Evolutionary conservation across 2,797 vertebrate species (phyloP).

Genomic region (Hippocampus kuda): DNA sequence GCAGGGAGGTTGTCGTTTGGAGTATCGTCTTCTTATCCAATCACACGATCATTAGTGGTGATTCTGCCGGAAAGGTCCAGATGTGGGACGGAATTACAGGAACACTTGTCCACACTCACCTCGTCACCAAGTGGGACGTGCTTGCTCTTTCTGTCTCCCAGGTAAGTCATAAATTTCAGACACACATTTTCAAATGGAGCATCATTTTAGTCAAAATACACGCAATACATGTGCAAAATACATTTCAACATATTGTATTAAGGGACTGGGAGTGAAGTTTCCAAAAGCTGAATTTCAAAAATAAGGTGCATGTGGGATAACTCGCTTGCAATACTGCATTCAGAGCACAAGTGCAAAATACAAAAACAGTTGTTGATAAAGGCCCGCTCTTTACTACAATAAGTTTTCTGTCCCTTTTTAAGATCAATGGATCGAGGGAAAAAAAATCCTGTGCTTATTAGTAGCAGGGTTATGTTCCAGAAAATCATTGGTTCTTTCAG

Average conservation of each 20-base stretch:
- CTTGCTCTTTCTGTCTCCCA: constrained; percentile 71
- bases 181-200: background rate
- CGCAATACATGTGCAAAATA: background rate
- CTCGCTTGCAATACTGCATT: no score
- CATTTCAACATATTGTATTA: background rate
- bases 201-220: background rate
- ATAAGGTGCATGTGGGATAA: background rate
- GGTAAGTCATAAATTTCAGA: constrained; percentile 53
- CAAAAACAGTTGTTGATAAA: no score
- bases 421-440: no score
- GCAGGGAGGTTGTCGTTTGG: constrained; percentile 79
- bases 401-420: no score
- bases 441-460: no score
- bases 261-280: background rate
- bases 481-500: no score
- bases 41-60: constrained; percentile 74
- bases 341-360: no score
- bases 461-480: no score
- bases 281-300: background rate
- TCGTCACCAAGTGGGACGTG: constrained; percentile 73
- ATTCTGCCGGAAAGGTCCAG: constrained; percentile 85
- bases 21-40: constrained; percentile 73
- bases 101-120: constrained; percentile 71
- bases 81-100: constrained; percentile 82
- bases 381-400: no score